Evolutionary conservation across 1,140 invertebrate genomes (phyloP), one percentile per base, ranked within the genome.

Genomic region (Frieseomelitta varia): DNA sequence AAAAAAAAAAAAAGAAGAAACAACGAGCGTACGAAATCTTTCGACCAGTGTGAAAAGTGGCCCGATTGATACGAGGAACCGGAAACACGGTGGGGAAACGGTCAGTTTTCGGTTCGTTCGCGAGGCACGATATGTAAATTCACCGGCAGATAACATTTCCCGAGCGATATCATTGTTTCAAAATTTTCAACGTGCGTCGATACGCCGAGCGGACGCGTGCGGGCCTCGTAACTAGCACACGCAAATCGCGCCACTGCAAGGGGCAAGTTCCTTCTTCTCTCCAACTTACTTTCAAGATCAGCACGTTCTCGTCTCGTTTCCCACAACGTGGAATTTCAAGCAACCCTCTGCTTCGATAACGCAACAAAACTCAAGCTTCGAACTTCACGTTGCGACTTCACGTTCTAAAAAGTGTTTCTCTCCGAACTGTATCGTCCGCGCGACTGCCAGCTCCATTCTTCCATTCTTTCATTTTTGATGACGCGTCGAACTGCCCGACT

Each of bases 121-220:
- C 34, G 4, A 12, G 55, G 30, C 51, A 56, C 17, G 69, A 73
- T 88, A 88, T 85, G 87, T 14, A 85, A 88, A 88, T 85, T 77
- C 65, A 34, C 65, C 24, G 51, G n/a, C 12, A 56, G 74, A 81
- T 79, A 76, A 27, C 69, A 56, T 65, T 84, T 75, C 47, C 53
- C 14, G 21, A 12, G 39, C n/a, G 65, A 79, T 58, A 56, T 27
- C 34, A n/a, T 58, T 61, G 81, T 67, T 79, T 80, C 21, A 39
- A 80, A 80, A 84, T 84, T 80, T 84, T 73, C 58, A n/a, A 53
- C 58, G 51, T 47, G 76, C 55, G 17, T 27, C 61, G 15, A 30
- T 30, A 30, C 30, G 30, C 0, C 47, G 30, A 19, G n/a, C 27
- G 65, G 53, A 83, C 75, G n/a, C 67, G 17, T 19, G 47, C 34